Conservation (phyloP, 2,888 invertebrate genomes). For the Romanomermis culicivorax region DNA sequence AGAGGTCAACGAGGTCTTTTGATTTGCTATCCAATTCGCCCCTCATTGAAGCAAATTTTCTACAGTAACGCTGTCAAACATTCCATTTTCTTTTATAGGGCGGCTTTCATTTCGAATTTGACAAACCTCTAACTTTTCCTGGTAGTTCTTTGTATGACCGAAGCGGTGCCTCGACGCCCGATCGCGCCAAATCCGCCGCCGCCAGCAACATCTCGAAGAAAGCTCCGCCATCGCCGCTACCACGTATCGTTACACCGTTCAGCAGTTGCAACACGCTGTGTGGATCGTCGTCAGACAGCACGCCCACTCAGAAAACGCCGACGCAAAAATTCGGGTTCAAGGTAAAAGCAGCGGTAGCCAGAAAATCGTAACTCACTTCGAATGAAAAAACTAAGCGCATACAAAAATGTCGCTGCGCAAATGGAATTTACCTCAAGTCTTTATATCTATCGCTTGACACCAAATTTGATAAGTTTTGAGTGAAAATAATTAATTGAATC, state of each 20-base stretch:
- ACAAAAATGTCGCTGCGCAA: too few species aligned
- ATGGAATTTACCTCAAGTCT: too few species aligned
- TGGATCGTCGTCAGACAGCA: conserved; percentile 11
- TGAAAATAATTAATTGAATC: too few species aligned
- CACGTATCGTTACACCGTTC: background rate
- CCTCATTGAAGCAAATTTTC: too few species aligned
- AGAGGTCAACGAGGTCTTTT: too few species aligned
- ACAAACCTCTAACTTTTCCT: background rate
- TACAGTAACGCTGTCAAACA: too few species aligned
- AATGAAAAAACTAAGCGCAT: background rate
- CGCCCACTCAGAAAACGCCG: conserved; percentile 16
- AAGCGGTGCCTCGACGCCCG: background rate
- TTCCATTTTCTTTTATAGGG: background rate
- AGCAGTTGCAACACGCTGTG: background rate
- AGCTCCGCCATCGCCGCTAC: background rate
- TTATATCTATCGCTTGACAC: too few species aligned
- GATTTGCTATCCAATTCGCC: too few species aligned
- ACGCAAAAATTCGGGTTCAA: conserved; percentile 13
- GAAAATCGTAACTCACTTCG: background rate
- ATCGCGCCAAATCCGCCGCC: background rate
- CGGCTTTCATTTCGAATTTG: background rate
- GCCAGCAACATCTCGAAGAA: background rate
- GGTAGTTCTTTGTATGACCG: background rate
- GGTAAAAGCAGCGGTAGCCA: background rate
- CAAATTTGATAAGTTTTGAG: too few species aligned